Base-by-base conservation (phyloP, 2,797 vertebrate species). In the Clarias fuscus region DNA sequence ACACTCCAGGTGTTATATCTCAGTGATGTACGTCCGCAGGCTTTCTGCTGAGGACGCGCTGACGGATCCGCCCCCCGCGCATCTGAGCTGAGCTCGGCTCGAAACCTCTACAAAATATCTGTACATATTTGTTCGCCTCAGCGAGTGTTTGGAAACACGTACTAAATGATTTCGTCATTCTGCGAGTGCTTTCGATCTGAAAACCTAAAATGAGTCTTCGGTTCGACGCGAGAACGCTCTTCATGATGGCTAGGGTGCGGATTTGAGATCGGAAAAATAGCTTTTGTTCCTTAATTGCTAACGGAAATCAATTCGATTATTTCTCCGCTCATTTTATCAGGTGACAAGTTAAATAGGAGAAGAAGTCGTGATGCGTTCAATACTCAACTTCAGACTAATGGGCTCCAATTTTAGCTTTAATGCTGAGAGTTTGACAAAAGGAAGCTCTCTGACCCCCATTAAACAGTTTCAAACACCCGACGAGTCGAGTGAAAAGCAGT, bases 11-110 rank as follows among this genome's bases (percentile, higher is more conserved):
- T 87, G 71, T 80, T 89, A 88, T 76, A 88, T 90, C 91, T 89
- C 68, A 72, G 86, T 90, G 90, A 91, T 91, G 88, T 89, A 91
- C 82, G 81, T 87, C 84, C 59, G 22, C 40, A 40, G 84, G 85
- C 77, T 37, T 75, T 79, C 82, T 56, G 83, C 85, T 68, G 24
- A 72, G 83, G 84, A 71, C 75, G 8, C n/a, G 40, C 86, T 88
- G 90, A 91, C 89, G 83, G 65, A 88, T 83, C 76, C 40, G 73
- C 24, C 62, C 33, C 33, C 33, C 71, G 70, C 27, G 48, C 8
- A 17, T 87, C 72, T 5, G 40, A 83, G 86, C 89, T 85, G 79
- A 82, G 78, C 78, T 86, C 72, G 37, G 84, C 86, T 84, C 77
- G 30, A 85, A 86, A 53, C 48, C 2, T 53, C 48, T 43, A 18